Evolutionary conservation across 92 coral and sea anemone genomes (phyloP), one percentile per base, ranked within the genome.

Genomic region (Epizoanthus fatuus): DNA sequence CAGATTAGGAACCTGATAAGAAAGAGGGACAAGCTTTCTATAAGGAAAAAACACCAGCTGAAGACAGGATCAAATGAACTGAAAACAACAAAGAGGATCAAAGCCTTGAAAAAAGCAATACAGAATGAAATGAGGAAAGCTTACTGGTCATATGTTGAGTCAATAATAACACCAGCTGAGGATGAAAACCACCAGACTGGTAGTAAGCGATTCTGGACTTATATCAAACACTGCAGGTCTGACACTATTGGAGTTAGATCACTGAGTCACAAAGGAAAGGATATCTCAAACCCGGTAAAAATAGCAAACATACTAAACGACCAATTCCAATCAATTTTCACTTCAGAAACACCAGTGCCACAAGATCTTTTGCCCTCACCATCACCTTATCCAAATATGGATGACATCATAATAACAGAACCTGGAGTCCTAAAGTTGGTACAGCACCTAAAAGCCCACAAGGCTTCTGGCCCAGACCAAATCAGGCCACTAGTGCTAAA

Each of bases 121-220:
- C 86, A 69, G 9, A 69, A 67, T 69, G 86, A 82, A 69, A 56
- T 40, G 69, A 69, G 86, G 79, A 70, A 82, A 82, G 86, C 86
- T 14, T 82, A 70, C 38, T 82, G 69, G 79, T 3, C 29, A 82
- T 82, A 39, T 55, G 76, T 70, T 45, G 63, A 81, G 62, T 72
- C 73, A 19, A 69, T 81, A 58, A 80, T 44, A 38, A 62, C 60
- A 42, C 63, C 52, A 70, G 67, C 20, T 49, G 66, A 62, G 16
- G 81, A 82, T 19, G 69, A 37, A 19, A 74, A 74, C 73, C 59
- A 83, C 44, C 58, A 22, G 55, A 72, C 89, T 57, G 72, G 85
- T 17, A 54, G 87, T 62, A 89, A 89, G 69, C 71, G 89, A 17
- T 84, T 89, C 59, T 89, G 90, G 87, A 73, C 82, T 44, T 89